These are phyloP conservation scores for Ophonus ardosiacus DNA, from an alignment of 2,888 invertebrate species.

Conservation along the genomic window DNA sequence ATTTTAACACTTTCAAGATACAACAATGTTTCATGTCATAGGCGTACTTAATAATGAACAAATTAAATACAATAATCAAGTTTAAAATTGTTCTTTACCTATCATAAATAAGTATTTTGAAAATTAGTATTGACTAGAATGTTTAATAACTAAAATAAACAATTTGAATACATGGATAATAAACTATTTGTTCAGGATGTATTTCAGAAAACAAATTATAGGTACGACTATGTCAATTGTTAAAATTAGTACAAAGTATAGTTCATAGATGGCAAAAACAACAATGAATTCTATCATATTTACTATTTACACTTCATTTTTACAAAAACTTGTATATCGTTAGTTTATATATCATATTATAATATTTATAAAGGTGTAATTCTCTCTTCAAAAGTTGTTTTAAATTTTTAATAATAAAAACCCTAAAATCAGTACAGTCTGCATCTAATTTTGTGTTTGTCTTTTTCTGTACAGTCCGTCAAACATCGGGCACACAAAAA, in stretches of 20 bases:
- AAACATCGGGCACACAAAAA: constrained; percentile 49
- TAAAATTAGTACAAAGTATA: not conserved
- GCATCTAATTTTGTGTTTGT: constrained; percentile 43
- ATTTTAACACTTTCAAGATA: constrained; percentile 13
- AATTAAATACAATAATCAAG: not conserved
- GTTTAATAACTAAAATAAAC: not conserved
- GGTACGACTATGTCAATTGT: not conserved
- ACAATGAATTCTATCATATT: not conserved
- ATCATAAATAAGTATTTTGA: not conserved
- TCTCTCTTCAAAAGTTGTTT: constrained; percentile 3
- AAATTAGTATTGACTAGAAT: not conserved
- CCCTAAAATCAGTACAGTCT: constrained; percentile 55
- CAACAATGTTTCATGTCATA: constrained; percentile 7
- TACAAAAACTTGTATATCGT: not conserved
- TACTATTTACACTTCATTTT: not conserved
- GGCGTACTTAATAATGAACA: not conserved
- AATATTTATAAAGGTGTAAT: not conserved
- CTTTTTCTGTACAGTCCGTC: constrained; percentile 61
- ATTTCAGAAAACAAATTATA: not conserved
- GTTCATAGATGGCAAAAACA: constrained; percentile 24
- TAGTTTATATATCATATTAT: not conserved
- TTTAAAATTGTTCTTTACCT: not conserved
- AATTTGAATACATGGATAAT: not conserved
- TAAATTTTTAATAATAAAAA: constrained; percentile 16
- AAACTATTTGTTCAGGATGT: not conserved